A percentile compares a stretch with the other conserved stretches of the same genome.
phyloP scores from a whole-genome alignment of 2,888 invertebrate genomes.

The Agriopis leucophaearia region DNA sequence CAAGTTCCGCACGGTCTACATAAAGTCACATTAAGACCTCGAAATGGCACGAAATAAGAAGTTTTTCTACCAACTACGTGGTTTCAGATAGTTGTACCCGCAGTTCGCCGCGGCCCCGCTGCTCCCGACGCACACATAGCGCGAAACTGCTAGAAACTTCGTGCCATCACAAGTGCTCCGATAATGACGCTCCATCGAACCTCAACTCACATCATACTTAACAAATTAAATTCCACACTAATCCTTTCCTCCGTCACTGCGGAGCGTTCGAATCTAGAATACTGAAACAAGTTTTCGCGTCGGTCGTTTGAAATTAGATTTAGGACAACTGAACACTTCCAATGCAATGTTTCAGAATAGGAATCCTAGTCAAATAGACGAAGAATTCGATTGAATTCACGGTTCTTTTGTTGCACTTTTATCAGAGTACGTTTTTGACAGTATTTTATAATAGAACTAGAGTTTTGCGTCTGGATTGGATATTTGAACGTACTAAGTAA shows the following conservation, averaged over 20 bases:
- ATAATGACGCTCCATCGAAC: constrained; percentile 56
- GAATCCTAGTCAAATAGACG: constrained; percentile 67
- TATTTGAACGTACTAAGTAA: constrained; percentile 38
- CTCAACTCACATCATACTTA: constrained; percentile 64
- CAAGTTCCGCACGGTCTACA: constrained; percentile 24
- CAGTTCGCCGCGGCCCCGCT: constrained; percentile 48
- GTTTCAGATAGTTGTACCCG: constrained; percentile 52
- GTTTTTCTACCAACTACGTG: constrained; percentile 51
- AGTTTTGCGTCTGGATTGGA: constrained; percentile 43
- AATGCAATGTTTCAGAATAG: constrained; percentile 66
- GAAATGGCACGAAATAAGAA: constrained; percentile 42
- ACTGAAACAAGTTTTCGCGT: constrained; percentile 51
- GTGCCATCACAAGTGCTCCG: constrained; percentile 57
- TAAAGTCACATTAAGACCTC: constrained; percentile 39
- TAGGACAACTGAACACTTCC: constrained; percentile 69
- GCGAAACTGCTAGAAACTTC: constrained; percentile 54
- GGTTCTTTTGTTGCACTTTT: constrained; percentile 67
- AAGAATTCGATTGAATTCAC: constrained; percentile 73
- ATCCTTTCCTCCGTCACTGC: constrained; percentile 48
- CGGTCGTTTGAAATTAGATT: constrained; percentile 72
- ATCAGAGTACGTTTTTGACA: constrained; percentile 55
- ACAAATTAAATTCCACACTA: constrained; percentile 68
- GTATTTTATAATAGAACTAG: constrained; percentile 43
- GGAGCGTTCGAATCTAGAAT: constrained; percentile 52
- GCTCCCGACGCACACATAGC: constrained; percentile 47